Evolutionary conservation across 2,113 vertebrate species (phyloP), one percentile per base, ranked within the genome.

Genomic region (Syngnathoides biaculeatus): DNA sequence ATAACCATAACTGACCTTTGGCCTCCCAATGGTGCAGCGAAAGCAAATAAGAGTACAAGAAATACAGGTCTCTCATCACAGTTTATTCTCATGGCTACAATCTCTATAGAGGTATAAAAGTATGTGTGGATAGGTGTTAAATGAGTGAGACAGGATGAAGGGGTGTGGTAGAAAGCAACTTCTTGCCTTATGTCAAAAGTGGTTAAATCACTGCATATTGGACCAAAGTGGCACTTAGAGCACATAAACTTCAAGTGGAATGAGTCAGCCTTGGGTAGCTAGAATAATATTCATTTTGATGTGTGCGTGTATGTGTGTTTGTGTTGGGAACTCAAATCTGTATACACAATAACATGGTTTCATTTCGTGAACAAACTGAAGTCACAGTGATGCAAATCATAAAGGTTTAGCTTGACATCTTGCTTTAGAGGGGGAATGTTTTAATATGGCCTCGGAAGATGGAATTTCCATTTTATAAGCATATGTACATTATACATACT

Each of bases 241-340:
- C 78, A 75, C 73, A 83, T 90, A 84, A 91, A 90, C 45, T 75
- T 89, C 88, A 78, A 64, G 26, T n/a, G 71, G 73, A 81, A 82
- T 82, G 75, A 89, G 72, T 68, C 70, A 77, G 77, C 77, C 74
- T 50, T 47, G 60, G 65, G 72, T 38, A 74, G 80, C 71, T 4
- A 5, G 67, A 58, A 45, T 56, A 69, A 83, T 80, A 77, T 72
- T 65, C 66, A 64, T 68, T 20, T 38, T 0, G n/a, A 45, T 40
- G 8, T 35, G 59, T 30, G 48, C 48, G 58, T 47, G 59, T 30
- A 48, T 55, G 58, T 47, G 40, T 12, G 26, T 26, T 22, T 20
- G 5, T 62, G 15, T 39, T 43, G 59, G n/a, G 57, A n/a, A 62
- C n/a, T 24, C 26, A 8, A 30, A 56, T 56, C 19, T 43, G 39